Base-by-base conservation (phyloP, 2,888 invertebrate genomes). In the Lasioglossum calceatum region DNA sequence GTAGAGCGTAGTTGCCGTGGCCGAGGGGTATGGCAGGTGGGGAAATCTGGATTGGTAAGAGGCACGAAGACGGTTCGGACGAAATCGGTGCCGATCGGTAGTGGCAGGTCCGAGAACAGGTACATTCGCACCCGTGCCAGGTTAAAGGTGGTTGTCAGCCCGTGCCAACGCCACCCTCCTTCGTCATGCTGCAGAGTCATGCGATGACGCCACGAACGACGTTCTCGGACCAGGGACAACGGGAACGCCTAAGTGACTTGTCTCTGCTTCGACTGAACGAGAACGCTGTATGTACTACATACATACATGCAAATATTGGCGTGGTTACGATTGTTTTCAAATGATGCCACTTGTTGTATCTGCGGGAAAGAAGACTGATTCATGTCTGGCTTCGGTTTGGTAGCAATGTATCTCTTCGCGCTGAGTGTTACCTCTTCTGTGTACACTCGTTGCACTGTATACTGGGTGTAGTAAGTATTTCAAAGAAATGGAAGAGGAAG, bases 41-140 rank as follows among this genome's bases (percentile, higher is more conserved):
- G 85, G 80, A 79, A 84, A 73, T 32, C 36, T 4, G 78, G 75
- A 70, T 42, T 47, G 73, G 80, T 77, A 80, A 76, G 79, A 81
- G 84, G 74, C 47, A 77, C 58, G 83, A 72, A 27, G 77, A 85
- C 72, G 77, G 58, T 58, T 79, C 79, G 81, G 78, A 79, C 81
- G 67, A 87, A 89, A 90, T 90, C 88, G 78, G 83, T 85, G 82
- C 47, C 74, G 83, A 87, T 79, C 82, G 79, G 75, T 74, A 77
- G 70, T 71, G 64, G 70, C 72, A 81, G 77, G 72, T 67, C 72
- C 71, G 73, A 70, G 80, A 70, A 70, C 86, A 76, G 79, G 70
- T 82, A 84, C 64, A 44, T 79, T 72, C 44, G 85, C 81, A 83
- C n/a, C 78, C 61, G 71, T 73, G 72, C 23, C 77, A 54, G 75